Percentiles rank a stretch among this genome's conserved stretches.
These are phyloP conservation scores for Clarias fuscus DNA, from an alignment of 2,797 vertebrate species.

Conservation along the genomic window DNA sequence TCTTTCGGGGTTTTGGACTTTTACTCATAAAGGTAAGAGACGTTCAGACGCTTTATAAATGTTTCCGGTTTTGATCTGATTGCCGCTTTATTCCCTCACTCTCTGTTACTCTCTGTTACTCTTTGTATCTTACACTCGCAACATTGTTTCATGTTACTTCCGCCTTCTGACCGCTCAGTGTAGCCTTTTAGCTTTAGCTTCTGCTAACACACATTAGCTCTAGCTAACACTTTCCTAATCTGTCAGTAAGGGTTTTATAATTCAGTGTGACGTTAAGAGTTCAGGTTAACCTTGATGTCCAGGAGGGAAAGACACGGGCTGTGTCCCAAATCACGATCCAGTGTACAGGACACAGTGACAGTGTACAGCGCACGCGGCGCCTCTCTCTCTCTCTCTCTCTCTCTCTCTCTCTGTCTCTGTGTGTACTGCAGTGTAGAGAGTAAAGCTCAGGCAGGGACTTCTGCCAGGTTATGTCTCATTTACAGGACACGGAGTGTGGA, in stretches of 20 bases:
- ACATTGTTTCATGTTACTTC: background rate
- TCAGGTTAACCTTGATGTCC: too few relatives aligned
- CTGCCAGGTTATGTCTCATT: background rate
- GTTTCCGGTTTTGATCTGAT: too few relatives aligned
- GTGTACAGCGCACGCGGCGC: too few relatives aligned
- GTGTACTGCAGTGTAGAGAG: too few relatives aligned
- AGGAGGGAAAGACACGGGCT: too few relatives aligned
- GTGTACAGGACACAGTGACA: too few relatives aligned
- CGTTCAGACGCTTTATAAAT: background rate
- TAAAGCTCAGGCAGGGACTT: too few relatives aligned
- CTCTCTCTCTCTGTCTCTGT: background rate
- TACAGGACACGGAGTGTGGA: background rate
- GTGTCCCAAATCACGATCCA: too few relatives aligned
- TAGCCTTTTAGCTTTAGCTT: constrained; percentile 8
- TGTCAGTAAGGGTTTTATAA: background rate
- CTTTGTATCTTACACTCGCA: background rate
- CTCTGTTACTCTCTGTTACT: background rate
- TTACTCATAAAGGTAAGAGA: background rate
- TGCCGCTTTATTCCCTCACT: background rate
- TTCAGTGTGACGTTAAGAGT: background rate
- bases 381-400: too few relatives aligned
- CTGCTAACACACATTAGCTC: background rate
- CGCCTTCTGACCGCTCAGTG: background rate
- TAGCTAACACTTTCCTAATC: background rate
- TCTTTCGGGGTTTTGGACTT: background rate